Conservation (phyloP, 2,797 vertebrate genomes). For the Lacerta viridis region DNA sequence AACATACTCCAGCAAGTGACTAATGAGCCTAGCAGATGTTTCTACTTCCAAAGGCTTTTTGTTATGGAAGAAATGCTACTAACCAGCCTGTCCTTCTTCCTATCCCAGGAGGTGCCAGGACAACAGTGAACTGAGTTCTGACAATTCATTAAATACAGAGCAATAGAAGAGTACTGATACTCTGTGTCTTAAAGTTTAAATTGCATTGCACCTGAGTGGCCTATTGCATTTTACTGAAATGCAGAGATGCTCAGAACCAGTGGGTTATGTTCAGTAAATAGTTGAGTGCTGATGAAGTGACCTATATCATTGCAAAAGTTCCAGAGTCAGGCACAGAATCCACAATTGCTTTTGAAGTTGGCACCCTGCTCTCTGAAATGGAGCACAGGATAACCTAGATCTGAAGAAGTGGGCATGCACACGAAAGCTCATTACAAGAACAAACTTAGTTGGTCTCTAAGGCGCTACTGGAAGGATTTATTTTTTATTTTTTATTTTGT, state of each 20-base stretch:
- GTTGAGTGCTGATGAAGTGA: background rate
- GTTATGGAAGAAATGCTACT: slow-evolving; percentile 61
- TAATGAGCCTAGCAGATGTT: slow-evolving; percentile 75
- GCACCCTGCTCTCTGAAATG: background rate
- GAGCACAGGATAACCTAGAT: background rate
- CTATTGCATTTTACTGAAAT: background rate
- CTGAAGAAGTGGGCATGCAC: too few species aligned
- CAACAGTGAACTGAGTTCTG: slow-evolving; percentile 55
- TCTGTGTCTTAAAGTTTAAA: slow-evolving; percentile 22
- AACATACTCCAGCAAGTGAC: slow-evolving; percentile 68
- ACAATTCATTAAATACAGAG: slow-evolving; percentile 61
- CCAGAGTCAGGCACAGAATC: background rate
- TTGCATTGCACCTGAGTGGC: background rate
- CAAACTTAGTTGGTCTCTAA: too few species aligned
- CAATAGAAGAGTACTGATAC: slow-evolving; percentile 53
- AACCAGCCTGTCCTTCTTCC: slow-evolving; percentile 70
- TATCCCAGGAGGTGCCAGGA: slow-evolving; percentile 58
- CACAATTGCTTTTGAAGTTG: background rate
- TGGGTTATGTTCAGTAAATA: background rate
- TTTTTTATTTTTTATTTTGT: too few species aligned
- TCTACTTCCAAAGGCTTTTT: slow-evolving; percentile 66
- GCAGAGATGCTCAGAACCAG: background rate
- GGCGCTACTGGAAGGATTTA: too few species aligned
- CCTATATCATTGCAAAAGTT: background rate
- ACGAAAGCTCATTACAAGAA: too few species aligned